Conservation (phyloP, 1,140 invertebrate genomes). For the Drosophila ambigua region DNA sequence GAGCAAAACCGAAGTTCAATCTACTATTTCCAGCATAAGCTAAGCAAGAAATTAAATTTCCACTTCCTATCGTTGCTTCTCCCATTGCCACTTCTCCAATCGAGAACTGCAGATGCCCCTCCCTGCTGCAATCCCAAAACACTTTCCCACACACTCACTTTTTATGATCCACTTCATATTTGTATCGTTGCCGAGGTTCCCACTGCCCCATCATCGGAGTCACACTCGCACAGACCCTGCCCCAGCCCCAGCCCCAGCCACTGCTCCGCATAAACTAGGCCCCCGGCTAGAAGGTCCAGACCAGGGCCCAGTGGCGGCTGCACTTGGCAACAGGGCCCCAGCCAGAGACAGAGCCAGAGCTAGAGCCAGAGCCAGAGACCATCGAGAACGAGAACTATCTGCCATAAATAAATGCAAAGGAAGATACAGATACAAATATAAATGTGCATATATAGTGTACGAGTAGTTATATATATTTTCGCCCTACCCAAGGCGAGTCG, state of each 20-base stretch:
- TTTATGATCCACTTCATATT: slow-evolving; percentile 51
- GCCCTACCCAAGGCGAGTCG: slow-evolving; percentile 35
- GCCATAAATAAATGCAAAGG: slow-evolving; percentile 45
- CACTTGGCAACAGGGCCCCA: slow-evolving; percentile 35
- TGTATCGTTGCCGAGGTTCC: slow-evolving; percentile 46
- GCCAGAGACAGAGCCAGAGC: not conserved
- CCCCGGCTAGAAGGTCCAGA: slow-evolving; percentile 8
- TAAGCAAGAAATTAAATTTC: too few species aligned
- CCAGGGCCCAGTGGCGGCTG: slow-evolving; percentile 13
- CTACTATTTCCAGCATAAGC: too few species aligned
- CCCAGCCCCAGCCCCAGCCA: slow-evolving; percentile 34
- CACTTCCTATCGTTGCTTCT: slow-evolving; percentile 2
- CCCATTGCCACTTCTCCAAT: slow-evolving; percentile 14
- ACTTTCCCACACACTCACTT: slow-evolving; percentile 53
- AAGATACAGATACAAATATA: slow-evolving; percentile 38
- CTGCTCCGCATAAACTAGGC: slow-evolving; percentile 45
- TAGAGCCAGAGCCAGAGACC: not conserved
- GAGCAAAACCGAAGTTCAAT: too few species aligned
- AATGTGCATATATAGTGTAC: slow-evolving; percentile 13
- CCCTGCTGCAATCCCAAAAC: slow-evolving; percentile 14
- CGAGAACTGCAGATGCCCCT: slow-evolving; percentile 25
- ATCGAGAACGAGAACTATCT: slow-evolving; percentile 22
- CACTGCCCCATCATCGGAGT: not conserved
- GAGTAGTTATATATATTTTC: slow-evolving; percentile 39
- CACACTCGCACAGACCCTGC: slow-evolving; percentile 18